Evolutionary conservation across 2,888 invertebrate species (phyloP), one percentile per base, ranked within the genome.

Genomic region (Hermaeophaga mercurialis): DNA sequence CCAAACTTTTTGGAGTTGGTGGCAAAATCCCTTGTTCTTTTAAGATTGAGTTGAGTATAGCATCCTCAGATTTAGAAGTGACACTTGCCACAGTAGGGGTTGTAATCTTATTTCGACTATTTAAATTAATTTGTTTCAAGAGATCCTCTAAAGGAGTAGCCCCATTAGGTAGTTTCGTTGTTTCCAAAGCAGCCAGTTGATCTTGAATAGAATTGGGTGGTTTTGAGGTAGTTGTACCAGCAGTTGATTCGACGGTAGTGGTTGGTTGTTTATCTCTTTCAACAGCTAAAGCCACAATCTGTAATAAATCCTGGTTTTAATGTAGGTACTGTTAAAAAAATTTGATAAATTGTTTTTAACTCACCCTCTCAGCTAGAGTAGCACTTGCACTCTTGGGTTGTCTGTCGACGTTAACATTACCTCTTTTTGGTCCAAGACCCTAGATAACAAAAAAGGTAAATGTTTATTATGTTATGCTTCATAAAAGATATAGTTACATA

Each of bases 11-110:
- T 6, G 87, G 86, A 58, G 86, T 86, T n/a, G 84, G 81, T 2
- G 89, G 88, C 55, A 85, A 87, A 65, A 89, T 87, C 33, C 88
- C 88, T 70, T 87, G 84, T 67, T 87, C 84, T 76, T 88, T 88
- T 44, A 89, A 77, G 50, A 88, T 75, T 2, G 87, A 85, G 0
- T 88, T 88, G 18, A 89, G 79, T 59, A 89, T 77, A 1, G 88
- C 88, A 59, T 88, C 88, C 66, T 87, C 84, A 56, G 83, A 84
- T 66, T 84, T 83, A 54, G 80, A 84, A 9, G 71, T 72, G n/a
- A n/a, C n/a, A n/a, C n/a, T n/a, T 0, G 73, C 65, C 0, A 71
- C 63, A 1, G 70, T 60, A 5, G 73, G 66, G 7, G 70, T 58
- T 3, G 71, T 69, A 12, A 64, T 64, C 2, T 65, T 61, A 45